phyloP scores from a whole-genome alignment of 1,140 invertebrate species.

The Ceratina australensis region DNA sequence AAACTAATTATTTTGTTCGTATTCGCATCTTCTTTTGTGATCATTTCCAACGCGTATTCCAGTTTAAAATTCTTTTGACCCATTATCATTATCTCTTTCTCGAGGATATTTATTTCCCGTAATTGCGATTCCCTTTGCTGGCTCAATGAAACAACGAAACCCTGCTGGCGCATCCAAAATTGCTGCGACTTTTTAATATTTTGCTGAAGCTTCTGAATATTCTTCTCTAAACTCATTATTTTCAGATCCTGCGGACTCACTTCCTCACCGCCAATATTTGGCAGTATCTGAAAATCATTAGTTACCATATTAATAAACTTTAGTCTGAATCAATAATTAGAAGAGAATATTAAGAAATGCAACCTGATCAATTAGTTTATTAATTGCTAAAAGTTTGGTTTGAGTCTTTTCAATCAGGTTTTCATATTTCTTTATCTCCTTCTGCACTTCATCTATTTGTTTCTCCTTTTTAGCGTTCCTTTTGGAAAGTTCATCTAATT shows the following conservation, averaged over 20 bases:
- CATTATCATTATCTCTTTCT: slow-evolving; percentile 87
- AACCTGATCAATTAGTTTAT: slow-evolving; percentile 81
- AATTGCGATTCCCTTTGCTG: slow-evolving; percentile 84
- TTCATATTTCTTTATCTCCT: slow-evolving; percentile 70
- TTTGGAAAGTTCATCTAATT: slow-evolving; percentile 75
- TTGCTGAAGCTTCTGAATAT: slow-evolving; percentile 81
- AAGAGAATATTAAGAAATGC: slow-evolving; percentile 38
- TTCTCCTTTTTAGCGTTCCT: slow-evolving; percentile 79
- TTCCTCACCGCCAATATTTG: slow-evolving; percentile 71
- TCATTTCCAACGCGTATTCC: slow-evolving; percentile 82
- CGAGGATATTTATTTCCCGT: slow-evolving; percentile 83
- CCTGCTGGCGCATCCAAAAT: slow-evolving; percentile 88
- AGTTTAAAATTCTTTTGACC: slow-evolving; percentile 87
- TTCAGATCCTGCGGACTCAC: slow-evolving; percentile 80
- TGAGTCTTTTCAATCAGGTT: slow-evolving; percentile 78
- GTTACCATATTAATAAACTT: not conserved
- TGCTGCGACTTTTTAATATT: slow-evolving; percentile 84
- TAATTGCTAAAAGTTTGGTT: slow-evolving; percentile 79
- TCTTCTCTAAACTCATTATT: slow-evolving; percentile 82
- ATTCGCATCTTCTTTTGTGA: slow-evolving; percentile 80
- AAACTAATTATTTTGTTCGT: slow-evolving; percentile 82
- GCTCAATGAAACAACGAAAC: slow-evolving; percentile 83
- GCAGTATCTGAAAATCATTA: slow-evolving; percentile 63
- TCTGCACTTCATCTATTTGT: slow-evolving; percentile 78
- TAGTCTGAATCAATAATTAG: slow-evolving; percentile 20